phyloP scores from a whole-genome alignment of 2,113 vertebrate genomes.

The Gallinago paraguaiae region DNA sequence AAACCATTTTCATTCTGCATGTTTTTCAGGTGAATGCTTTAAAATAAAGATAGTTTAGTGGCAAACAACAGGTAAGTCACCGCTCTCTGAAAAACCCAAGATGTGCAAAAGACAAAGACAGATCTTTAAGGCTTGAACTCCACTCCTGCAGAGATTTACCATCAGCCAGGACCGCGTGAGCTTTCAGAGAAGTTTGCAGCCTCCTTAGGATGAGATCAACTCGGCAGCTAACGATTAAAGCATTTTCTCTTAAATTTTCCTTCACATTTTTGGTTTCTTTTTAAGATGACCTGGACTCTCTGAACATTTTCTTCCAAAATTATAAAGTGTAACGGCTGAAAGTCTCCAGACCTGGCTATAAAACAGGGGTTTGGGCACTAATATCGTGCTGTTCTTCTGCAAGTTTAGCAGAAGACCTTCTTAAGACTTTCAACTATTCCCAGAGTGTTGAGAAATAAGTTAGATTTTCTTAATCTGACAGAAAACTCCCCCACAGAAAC shows the following conservation, averaged over 20 bases:
- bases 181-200: neutral
- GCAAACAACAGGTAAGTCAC: neutral
- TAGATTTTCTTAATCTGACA: neutral
- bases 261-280: neutral
- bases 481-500: slow-evolving; percentile 12
- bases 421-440: slow-evolving; percentile 5
- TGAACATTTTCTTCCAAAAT: neutral
- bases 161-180: neutral
- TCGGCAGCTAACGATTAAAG: neutral
- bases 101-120: neutral
- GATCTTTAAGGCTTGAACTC: neutral
- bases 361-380: neutral
- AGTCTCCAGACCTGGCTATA: neutral
- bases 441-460: slow-evolving; percentile 10
- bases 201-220: neutral
- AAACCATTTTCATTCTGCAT: neutral
- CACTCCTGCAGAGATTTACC: neutral
- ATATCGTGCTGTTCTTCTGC: slow-evolving; percentile 7
- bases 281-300: neutral
- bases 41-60: neutral
- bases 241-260: slow-evolving; percentile 8
- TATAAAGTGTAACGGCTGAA: neutral
- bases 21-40: slow-evolving; percentile 34
- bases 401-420: neutral
- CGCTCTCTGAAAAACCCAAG: neutral